A percentile compares a stretch with the other conserved stretches of the same genome.
These are phyloP conservation scores for Xestia sexstrigata DNA, from an alignment of 2,888 invertebrate genomes.

Conservation along the genomic window DNA sequence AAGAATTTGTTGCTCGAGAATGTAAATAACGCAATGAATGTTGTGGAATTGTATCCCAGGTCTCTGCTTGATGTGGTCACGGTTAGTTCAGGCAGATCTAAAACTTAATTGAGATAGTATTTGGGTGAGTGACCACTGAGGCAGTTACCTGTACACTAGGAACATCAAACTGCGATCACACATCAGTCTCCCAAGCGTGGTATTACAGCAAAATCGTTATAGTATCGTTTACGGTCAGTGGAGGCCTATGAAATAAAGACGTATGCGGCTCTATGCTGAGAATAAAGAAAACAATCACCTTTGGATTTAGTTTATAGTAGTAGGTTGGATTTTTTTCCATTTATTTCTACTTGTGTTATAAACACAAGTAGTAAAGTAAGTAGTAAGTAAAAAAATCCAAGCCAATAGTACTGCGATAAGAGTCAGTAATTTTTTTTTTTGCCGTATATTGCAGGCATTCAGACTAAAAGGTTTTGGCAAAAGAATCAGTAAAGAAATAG, in stretches of 20 bases:
- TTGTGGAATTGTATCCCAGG: neutral
- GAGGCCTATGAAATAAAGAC: neutral
- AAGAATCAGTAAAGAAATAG: neutral
- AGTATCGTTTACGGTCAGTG: neutral
- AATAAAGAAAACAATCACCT: too few relatives aligned
- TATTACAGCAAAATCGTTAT: conserved; percentile 22
- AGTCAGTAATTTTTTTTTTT: neutral
- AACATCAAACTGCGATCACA: conserved; percentile 17
- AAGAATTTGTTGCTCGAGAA: too few relatives aligned
- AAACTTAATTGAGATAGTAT: conserved; percentile 21
- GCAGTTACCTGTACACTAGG: neutral
- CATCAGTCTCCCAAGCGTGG: conserved; percentile 18
- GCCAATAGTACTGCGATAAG: too few relatives aligned
- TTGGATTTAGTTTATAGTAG: too few relatives aligned
- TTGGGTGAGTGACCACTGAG: conserved; percentile 10
- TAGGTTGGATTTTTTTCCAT: too few relatives aligned
- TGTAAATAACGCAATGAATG: neutral
- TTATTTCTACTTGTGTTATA: too few relatives aligned
- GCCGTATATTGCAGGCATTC: neutral
- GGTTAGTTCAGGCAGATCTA: neutral
- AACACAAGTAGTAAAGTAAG: too few relatives aligned
- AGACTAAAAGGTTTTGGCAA: neutral
- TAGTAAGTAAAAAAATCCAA: too few relatives aligned
- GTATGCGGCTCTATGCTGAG: too few relatives aligned
- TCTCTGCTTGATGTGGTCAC: neutral